A percentile compares a stretch with the other conserved stretches of the same genome.
phyloP scores from a whole-genome alignment of 2,797 vertebrate species.

The Allochrocebus solatus region DNA sequence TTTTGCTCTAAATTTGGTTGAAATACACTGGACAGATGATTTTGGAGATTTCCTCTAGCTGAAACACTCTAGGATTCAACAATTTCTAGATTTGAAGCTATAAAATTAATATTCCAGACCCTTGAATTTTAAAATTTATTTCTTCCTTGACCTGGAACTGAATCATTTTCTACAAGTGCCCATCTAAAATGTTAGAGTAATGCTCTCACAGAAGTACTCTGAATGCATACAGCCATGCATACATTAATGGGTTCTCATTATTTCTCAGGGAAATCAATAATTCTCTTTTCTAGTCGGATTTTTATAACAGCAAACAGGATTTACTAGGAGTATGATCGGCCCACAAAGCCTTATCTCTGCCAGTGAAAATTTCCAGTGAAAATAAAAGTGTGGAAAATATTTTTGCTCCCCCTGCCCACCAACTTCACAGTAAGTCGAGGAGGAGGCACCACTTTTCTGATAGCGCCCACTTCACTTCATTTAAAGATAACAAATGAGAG shows the following conservation, averaged over 20 bases:
- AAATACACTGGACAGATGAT: not conserved
- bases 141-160: not conserved
- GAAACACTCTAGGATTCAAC: not conserved
- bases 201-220: not conserved
- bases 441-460: constrained; percentile 56
- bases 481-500: constrained; percentile 71
- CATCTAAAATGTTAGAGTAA: not conserved
- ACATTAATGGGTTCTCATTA: not conserved
- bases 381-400: constrained; percentile 42
- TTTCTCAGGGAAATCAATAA: constrained; percentile 38
- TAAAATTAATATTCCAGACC: not conserved
- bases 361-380: not conserved
- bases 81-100: not conserved
- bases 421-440: constrained; percentile 24
- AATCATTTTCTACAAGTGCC: not conserved
- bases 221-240: not conserved
- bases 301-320: not conserved
- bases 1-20: not conserved
- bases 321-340: not conserved
- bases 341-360: constrained; percentile 19
- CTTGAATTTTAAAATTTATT: constrained; percentile 1
- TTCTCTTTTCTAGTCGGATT: constrained; percentile 22
- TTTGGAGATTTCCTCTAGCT: not conserved
- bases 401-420: not conserved
- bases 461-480: constrained; percentile 48